These are phyloP conservation scores for Tapirus terrestris DNA, from an alignment of 2,113 vertebrate genomes.

Conservation along the genomic window DNA sequence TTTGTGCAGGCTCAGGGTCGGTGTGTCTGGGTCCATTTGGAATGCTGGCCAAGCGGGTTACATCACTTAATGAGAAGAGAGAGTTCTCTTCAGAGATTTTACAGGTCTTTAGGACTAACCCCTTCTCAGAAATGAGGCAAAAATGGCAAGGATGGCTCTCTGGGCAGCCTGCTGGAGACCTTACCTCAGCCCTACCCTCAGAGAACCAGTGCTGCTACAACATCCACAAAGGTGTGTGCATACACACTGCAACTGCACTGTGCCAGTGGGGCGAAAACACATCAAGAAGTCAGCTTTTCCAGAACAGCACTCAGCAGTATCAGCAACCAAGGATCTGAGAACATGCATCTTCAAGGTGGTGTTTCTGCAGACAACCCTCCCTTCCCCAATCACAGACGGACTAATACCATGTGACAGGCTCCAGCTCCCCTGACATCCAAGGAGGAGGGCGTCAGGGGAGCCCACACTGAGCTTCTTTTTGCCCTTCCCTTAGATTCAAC, in stretches of 20 bases:
- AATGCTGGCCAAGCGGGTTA: background rate
- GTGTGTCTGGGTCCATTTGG: background rate
- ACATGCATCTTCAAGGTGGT: background rate
- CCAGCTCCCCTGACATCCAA: background rate
- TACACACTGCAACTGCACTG: background rate
- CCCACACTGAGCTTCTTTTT: background rate
- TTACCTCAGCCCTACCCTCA: background rate
- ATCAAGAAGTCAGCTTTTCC: background rate
- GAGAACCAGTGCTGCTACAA: background rate
- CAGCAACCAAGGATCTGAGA: background rate
- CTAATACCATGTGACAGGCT: background rate
- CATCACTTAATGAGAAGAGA: background rate
- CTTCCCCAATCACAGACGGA: background rate
- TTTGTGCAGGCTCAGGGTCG: background rate
- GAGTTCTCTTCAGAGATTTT: background rate
- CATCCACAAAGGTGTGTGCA: background rate
- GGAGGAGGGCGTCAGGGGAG: background rate
- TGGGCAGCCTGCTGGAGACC: conserved; percentile 19
- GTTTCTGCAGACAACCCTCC: background rate
- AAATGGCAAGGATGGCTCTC: background rate
- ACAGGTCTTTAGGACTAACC: background rate
- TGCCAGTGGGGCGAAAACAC: background rate
- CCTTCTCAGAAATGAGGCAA: conserved; percentile 54
- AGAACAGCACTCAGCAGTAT: conserved; percentile 6
- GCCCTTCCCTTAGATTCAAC: background rate